Conservation (phyloP, 1,140 invertebrate genomes). For the Mya arenaria region DNA sequence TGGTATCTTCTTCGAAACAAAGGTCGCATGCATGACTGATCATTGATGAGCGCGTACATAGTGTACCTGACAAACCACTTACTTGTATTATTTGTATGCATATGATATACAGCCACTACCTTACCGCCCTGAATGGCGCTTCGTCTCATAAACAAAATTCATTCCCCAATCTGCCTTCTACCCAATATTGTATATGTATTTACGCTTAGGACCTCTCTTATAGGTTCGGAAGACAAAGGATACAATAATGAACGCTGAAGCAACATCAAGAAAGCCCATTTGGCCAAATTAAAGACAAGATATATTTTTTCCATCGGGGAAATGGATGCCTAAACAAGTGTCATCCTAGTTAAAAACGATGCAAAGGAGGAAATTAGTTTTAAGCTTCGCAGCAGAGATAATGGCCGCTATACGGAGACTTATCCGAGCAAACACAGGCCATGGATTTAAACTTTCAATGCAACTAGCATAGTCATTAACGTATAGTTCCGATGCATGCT, state of each 20-base stretch:
- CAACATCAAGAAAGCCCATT: not conserved
- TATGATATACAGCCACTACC: conserved; percentile 81
- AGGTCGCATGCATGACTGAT: conserved; percentile 77
- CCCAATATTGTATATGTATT: conserved; percentile 82
- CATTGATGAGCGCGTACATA: conserved; percentile 81
- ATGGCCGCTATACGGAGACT: conserved; percentile 32
- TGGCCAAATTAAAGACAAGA: not conserved
- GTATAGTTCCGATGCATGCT: too few species aligned
- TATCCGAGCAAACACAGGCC: too few species aligned
- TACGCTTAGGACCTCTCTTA: conserved; percentile 68
- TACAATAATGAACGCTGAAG: not conserved
- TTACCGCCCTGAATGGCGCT: conserved; percentile 71
- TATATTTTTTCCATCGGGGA: conserved; percentile 3
- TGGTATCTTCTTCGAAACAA: conserved; percentile 73
- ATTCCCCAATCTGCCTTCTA: conserved; percentile 81
- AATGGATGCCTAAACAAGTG: conserved; percentile 49
- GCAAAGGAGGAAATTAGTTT: conserved; percentile 55
- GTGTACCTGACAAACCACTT: conserved; percentile 82
- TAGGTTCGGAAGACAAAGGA: conserved; percentile 9
- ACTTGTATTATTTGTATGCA: conserved; percentile 73
- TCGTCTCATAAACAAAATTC: conserved; percentile 80
- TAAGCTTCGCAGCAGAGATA: conserved; percentile 17
- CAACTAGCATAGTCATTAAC: too few species aligned
- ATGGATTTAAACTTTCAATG: too few species aligned
- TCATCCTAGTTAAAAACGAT: conserved; percentile 55